Evolutionary conservation across 2,797 vertebrate species (phyloP).

Genomic region (Denticeps clupeoides): DNA sequence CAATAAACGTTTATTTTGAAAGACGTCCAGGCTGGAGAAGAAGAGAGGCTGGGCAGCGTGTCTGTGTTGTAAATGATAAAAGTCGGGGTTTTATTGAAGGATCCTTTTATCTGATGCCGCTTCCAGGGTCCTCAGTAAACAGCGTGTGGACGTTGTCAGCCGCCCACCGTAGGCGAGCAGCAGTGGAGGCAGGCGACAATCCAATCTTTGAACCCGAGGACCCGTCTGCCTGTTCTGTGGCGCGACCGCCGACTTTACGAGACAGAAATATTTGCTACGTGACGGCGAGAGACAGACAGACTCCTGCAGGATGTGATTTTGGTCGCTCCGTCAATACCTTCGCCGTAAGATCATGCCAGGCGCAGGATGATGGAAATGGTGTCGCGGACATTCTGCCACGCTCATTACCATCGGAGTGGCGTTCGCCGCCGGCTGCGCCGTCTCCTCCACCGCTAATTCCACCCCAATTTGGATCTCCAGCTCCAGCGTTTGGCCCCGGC

Average conservation of each 20-base stretch:
- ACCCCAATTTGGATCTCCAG: constrained; percentile 49
- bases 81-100: constrained; percentile 25
- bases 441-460: constrained; percentile 49
- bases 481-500: constrained; percentile 41
- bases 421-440: constrained; percentile 45
- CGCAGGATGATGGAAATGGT: constrained; percentile 27
- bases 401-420: constrained; percentile 56
- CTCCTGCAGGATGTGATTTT: constrained; percentile 45
- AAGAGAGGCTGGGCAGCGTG: constrained; percentile 14
- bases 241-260: constrained; percentile 24
- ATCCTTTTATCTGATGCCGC: constrained; percentile 1
- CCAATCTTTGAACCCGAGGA: constrained; percentile 32
- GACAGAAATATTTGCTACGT: constrained; percentile 32
- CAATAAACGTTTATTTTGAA: constrained; percentile 50
- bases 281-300: constrained; percentile 35
- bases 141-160: constrained; percentile 30
- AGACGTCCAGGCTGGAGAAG: constrained; percentile 34
- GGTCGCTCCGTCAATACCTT: constrained; percentile 43
- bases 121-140: constrained; percentile 27
- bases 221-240: constrained; percentile 18
- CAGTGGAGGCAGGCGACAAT: constrained; percentile 23
- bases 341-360: constrained; percentile 40
- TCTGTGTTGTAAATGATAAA: constrained; percentile 32
- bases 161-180: constrained; percentile 18
- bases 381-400: constrained; percentile 53